Evolutionary conservation across 2,797 vertebrate species (phyloP).

Genomic region (Myotis findleyi): DNA sequence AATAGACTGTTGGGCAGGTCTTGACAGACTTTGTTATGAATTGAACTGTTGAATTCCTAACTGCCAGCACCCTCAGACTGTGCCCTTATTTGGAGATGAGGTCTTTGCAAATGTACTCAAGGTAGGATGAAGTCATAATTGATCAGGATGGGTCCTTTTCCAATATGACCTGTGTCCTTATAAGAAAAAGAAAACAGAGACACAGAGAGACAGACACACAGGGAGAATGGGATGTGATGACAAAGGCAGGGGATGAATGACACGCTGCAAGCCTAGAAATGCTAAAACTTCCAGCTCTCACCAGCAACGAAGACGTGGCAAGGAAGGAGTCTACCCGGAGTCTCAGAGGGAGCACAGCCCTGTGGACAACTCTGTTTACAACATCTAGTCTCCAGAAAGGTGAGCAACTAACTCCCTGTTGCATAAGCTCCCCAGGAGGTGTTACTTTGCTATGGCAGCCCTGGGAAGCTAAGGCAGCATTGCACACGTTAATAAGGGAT

Average conservation of each 20-base stretch:
- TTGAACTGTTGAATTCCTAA: neutral
- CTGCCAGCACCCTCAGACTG: neutral
- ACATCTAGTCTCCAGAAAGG: neutral
- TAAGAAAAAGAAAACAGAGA: neutral
- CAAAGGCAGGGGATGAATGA: neutral
- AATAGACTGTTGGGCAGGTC: neutral
- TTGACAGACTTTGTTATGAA: neutral
- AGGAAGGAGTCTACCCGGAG: neutral
- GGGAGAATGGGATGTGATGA: neutral
- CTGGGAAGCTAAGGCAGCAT: neutral
- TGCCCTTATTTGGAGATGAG: neutral
- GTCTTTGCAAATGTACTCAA: neutral
- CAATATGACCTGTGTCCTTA: neutral
- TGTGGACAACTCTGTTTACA: neutral
- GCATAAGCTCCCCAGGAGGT: neutral
- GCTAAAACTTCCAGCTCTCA: too few species aligned
- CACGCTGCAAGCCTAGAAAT: neutral
- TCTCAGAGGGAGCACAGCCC: neutral
- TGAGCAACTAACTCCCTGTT: neutral
- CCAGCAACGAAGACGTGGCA: neutral
- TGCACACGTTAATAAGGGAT: neutral
- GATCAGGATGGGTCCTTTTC: neutral
- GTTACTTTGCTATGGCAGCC: neutral
- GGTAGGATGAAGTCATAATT: neutral
- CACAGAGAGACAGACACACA: neutral